A percentile compares a stretch with the other conserved stretches of the same genome.
These are phyloP conservation scores for Chaetodon trifasciatus DNA, from an alignment of 2,797 vertebrate genomes.

Conservation along the genomic window DNA sequence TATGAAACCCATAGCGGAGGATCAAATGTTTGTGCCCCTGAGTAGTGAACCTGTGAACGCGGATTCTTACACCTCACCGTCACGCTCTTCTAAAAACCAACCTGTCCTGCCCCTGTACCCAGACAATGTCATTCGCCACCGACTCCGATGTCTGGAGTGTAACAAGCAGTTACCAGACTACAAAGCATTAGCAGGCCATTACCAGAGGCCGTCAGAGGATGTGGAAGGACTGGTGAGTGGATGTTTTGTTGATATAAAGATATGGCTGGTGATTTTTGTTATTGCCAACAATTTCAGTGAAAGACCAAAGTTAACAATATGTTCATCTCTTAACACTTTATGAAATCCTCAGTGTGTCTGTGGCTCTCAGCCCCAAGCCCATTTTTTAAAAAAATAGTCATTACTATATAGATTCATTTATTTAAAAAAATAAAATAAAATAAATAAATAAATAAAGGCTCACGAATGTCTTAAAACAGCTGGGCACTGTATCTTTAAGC, in stretches of 20 bases:
- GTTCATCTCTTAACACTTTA: not conserved
- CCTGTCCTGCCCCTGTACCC: constrained; percentile 92
- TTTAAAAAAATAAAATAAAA: too few species aligned
- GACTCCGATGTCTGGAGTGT: constrained; percentile 93
- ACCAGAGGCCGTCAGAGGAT: constrained; percentile 92
- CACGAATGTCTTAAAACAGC: not conserved
- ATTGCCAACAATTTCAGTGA: not conserved
- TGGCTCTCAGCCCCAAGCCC: not conserved
- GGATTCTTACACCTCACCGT: constrained; percentile 31
- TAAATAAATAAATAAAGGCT: too few species aligned
- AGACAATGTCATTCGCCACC: constrained; percentile 89
- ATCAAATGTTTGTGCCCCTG: constrained; percentile 92
- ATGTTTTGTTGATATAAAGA: constrained; percentile 14
- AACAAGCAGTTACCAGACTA: constrained; percentile 93
- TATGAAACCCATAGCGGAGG: constrained; percentile 93
- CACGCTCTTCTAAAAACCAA: constrained; percentile 66
- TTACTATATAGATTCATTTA: not conserved
- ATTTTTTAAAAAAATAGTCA: not conserved
- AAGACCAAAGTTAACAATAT: not conserved
- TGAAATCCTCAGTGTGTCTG: not conserved
- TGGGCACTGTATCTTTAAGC: not conserved
- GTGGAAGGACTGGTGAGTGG: constrained; percentile 92
- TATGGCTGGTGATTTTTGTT: not conserved
- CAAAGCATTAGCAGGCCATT: constrained; percentile 92
- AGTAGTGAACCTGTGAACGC: constrained; percentile 58